Conservation (phyloP, 2,113 vertebrate species). For the Lepus timidus region DNA sequence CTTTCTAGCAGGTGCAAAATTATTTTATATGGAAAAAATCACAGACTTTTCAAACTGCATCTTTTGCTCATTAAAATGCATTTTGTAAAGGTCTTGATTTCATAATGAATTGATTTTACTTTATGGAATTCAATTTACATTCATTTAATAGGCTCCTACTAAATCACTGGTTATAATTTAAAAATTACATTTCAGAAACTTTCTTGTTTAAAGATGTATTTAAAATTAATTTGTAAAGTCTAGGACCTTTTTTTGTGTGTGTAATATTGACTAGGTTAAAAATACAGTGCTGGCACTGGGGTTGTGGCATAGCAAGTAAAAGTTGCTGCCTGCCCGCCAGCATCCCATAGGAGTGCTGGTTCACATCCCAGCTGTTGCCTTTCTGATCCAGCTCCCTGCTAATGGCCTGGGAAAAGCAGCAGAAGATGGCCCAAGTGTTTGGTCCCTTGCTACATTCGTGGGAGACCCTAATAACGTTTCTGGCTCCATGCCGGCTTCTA, state of each 20-base stretch:
- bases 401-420: too few relatives aligned
- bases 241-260: neutral
- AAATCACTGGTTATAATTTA: conserved; percentile 60
- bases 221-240: conserved; percentile 29
- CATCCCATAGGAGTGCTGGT: too few relatives aligned
- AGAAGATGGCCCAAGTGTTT: too few relatives aligned
- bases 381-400: too few relatives aligned
- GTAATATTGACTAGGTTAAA: neutral
- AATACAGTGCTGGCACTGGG: neutral
- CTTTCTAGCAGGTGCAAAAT: neutral
- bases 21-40: neutral
- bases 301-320: too few relatives aligned
- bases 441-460: too few relatives aligned
- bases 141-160: conserved; percentile 41
- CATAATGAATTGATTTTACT: conserved; percentile 59
- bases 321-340: too few relatives aligned
- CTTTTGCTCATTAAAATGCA: conserved; percentile 66
- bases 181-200: conserved; percentile 62
- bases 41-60: neutral
- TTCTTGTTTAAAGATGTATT: conserved; percentile 47
- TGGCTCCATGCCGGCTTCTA: too few relatives aligned
- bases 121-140: conserved; percentile 66
- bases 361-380: too few relatives aligned
- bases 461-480: too few relatives aligned
- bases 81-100: conserved; percentile 57